These are phyloP conservation scores for Cyclina sinensis DNA, from an alignment of 1,140 invertebrate species.

Conservation along the genomic window DNA sequence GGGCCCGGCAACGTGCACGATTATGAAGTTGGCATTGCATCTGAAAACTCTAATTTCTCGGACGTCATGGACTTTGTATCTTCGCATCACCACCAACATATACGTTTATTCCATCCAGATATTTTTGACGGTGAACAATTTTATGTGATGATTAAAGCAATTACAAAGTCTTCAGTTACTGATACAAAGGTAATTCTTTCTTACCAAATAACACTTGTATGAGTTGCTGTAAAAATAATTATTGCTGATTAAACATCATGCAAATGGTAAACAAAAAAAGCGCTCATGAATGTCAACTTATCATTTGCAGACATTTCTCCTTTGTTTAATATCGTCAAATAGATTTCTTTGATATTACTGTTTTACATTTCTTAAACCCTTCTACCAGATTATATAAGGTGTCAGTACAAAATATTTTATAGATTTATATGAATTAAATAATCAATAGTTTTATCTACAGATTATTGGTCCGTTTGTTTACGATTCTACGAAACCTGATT, in stretches of 20 bases:
- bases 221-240: too few species aligned
- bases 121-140: conserved; percentile 46
- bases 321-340: too few species aligned
- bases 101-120: conserved; percentile 30
- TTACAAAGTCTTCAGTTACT: conserved; percentile 14
- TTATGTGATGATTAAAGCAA: conserved; percentile 38
- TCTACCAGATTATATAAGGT: too few species aligned
- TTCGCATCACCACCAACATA: conserved; percentile 23
- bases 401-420: too few species aligned
- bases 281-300: too few species aligned
- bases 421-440: background rate
- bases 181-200: conserved; percentile 47
- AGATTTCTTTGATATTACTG: too few species aligned
- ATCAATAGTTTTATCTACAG: background rate
- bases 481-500: conserved; percentile 30
- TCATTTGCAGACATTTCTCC: too few species aligned
- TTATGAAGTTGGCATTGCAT: conserved; percentile 47
- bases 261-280: too few species aligned
- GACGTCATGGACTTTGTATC: conserved; percentile 31
- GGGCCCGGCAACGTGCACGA: conserved; percentile 22
- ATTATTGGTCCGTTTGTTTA: conserved; percentile 17
- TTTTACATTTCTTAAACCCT: too few species aligned
- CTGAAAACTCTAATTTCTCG: background rate
- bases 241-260: too few species aligned
- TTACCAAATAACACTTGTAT: too few species aligned